Evolutionary conservation across 1,140 invertebrate species (phyloP), one percentile per base, ranked within the genome.

Genomic region (Drosophila pectinifera): DNA sequence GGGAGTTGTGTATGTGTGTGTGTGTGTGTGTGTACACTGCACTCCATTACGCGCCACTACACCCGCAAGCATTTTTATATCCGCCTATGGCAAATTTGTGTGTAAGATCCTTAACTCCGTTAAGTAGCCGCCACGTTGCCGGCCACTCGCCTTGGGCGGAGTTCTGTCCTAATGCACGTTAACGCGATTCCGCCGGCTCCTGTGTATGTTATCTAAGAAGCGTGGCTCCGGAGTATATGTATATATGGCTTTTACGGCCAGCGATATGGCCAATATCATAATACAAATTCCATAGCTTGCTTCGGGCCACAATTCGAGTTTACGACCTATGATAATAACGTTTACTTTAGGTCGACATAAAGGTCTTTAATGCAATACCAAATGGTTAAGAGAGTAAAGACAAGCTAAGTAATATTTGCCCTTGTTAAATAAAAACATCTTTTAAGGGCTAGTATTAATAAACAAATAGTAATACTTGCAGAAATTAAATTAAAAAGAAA

Each of bases 201-300:
- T 36, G 76, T 73, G 84, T 84, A 84, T 83, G 80, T 63, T 80
- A 76, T 84, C 80, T 84, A 83, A 83, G 80, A 83, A 83, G 72
- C 80, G 31, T 42, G 31, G 53, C 56, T 63, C 53, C 63, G 43
- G 57, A 67, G 72, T 72, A 76, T 59, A 59, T 36, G n/a, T 34
- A 36, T 20, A 18, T 49, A 4, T 28, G n/a, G 24, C 28, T 41
- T 84, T 84, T 80, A 83, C 63, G 61, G 42, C 54, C 24, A 45
- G 48, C 57, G 64, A 65, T 63, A 83, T 79, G 69, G 48, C 54
- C 57, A 36, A 57, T 39, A 48, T 34, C 56, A 72, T 84, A 83
- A 84, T 48, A 73, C 69, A 85, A 59, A 80, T 85, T 85, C 74
- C 65, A 68, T 42, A 36, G 65, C 65, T 38, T 20, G 56, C 57